Evolutionary conservation across 1,140 invertebrate species (phyloP).

Genomic region (Drosophila leontia): DNA sequence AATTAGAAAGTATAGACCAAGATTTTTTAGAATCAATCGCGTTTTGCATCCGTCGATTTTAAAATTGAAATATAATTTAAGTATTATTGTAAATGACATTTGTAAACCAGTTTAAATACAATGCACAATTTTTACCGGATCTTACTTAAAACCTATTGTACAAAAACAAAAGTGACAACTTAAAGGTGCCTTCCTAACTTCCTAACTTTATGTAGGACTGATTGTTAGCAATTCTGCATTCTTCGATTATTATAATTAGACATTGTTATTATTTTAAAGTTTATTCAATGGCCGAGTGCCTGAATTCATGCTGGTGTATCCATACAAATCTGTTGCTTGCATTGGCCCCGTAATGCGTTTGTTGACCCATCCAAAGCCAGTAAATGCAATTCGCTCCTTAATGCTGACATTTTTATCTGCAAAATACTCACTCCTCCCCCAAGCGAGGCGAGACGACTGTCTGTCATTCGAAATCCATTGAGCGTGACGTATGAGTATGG

Average conservation of each 20-base stretch:
- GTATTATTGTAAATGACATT: no score
- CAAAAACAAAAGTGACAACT: no score
- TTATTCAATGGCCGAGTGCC: neutral
- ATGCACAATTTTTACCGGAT: neutral
- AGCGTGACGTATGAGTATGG: conserved; percentile 57
- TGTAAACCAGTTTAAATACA: no score
- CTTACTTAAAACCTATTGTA: no score
- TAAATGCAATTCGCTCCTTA: conserved; percentile 29
- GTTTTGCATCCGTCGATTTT: no score
- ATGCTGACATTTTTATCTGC: conserved; percentile 42
- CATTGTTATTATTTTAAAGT: neutral
- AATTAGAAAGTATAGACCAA: no score
- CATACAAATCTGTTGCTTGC: neutral
- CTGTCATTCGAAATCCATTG: conserved; percentile 60
- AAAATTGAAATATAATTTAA: no score
- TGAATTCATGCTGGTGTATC: neutral
- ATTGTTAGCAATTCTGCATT: neutral
- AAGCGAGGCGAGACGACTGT: conserved; percentile 9
- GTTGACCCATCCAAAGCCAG: conserved; percentile 51
- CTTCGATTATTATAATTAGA: neutral
- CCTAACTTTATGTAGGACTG: neutral
- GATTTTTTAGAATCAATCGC: no score
- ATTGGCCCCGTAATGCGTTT: conserved; percentile 35
- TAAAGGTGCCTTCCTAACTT: no score
- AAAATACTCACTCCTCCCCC: neutral